Evolutionary conservation across 2,797 vertebrate species (phyloP).

Genomic region (Selene dorsalis): DNA sequence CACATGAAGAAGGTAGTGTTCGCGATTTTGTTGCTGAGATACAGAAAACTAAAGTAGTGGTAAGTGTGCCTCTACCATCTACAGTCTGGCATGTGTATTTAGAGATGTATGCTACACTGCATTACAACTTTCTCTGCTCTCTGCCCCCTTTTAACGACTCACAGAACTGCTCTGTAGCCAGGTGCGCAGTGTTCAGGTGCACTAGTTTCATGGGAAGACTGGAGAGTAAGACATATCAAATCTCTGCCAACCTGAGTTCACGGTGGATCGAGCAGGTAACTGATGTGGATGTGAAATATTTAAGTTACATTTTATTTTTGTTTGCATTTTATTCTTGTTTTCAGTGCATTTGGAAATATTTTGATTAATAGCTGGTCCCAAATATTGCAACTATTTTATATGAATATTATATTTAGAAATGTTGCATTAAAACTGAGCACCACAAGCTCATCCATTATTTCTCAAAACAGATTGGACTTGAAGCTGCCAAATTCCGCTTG

Average conservation of each 20-base stretch:
- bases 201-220: slow-evolving; percentile 46
- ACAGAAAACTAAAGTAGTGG: slow-evolving; percentile 71
- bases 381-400: too few species aligned
- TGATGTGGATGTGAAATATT: background rate
- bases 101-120: background rate
- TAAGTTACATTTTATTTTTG: background rate
- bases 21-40: slow-evolving; percentile 67
- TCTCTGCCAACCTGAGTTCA: slow-evolving; percentile 84
- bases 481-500: slow-evolving; percentile 75
- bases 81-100: background rate
- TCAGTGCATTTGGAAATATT: background rate
- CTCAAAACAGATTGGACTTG: slow-evolving; percentile 79
- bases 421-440: background rate
- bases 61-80: slow-evolving; percentile 45
- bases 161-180: slow-evolving; percentile 86
- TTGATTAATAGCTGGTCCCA: background rate
- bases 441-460: background rate
- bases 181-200: slow-evolving; percentile 83
- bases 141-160: background rate
- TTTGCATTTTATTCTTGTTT: background rate
- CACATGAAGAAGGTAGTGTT: slow-evolving; percentile 36
- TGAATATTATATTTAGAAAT: background rate
- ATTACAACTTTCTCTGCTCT: slow-evolving; percentile 1
- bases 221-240: slow-evolving; percentile 62
- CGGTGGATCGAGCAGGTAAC: slow-evolving; percentile 86